phyloP scores from a whole-genome alignment of 2,113 vertebrate species.

The Alexandromys fortis region DNA sequence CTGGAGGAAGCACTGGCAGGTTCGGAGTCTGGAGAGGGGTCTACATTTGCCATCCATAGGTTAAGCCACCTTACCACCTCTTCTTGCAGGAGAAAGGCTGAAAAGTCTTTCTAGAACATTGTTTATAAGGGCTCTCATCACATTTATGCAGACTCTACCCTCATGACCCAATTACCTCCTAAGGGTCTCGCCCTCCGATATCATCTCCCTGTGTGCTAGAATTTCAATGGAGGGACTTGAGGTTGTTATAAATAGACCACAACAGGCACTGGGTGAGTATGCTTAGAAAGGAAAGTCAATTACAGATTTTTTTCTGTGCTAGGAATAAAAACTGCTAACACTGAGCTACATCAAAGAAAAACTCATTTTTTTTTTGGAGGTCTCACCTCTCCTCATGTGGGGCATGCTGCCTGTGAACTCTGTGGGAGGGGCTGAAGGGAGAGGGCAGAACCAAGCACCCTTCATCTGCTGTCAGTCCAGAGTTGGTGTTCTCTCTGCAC shows the following conservation, averaged over 20 bases:
- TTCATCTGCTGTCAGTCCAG: too few relatives aligned
- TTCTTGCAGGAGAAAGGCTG: background rate
- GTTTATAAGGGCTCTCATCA: too few relatives aligned
- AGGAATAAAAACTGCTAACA: background rate
- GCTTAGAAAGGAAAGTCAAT: background rate
- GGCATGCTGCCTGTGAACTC: background rate
- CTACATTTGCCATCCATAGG: background rate
- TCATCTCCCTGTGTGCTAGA: background rate
- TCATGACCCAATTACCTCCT: background rate
- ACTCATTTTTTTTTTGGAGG: background rate
- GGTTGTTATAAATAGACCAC: background rate
- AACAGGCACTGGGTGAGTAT: background rate
- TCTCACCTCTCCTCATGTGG: rapidly evolving
- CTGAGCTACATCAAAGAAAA: background rate
- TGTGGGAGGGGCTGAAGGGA: background rate
- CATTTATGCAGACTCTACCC: background rate
- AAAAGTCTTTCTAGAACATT: too few relatives aligned
- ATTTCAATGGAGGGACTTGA: background rate
- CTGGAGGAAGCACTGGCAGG: background rate
- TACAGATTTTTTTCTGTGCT: background rate
- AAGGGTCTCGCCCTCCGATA: background rate
- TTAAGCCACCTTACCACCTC: background rate
- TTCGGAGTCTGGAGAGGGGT: background rate
- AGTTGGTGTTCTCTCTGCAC: background rate
- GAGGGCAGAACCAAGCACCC: background rate